Base-by-base conservation (phyloP, 1,140 invertebrate genomes). In the Ditylenchus dipsaci region DNA sequence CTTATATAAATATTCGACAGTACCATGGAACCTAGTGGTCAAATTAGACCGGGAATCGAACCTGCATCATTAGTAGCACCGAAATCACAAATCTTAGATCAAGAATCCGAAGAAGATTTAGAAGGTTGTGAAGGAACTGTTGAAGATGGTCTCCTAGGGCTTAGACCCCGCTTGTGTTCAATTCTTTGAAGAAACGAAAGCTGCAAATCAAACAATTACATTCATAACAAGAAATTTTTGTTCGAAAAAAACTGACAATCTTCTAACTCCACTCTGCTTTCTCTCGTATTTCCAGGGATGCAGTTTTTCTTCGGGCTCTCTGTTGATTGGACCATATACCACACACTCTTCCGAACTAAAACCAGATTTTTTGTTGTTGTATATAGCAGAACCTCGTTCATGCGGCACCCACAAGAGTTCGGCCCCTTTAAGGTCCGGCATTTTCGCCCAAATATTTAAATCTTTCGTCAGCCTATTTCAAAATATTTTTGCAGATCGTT, bases 311-410 rank as follows among this genome's bases (percentile, higher is more conserved):
- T 93, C 91, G 17, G 94, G 94, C 84, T 97, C 94, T 67, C 89
- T 90, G 63, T 93, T 93, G 74, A 97, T 88, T 27, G 94, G 94
- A 17, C 94, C 94, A 85, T 96, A 92, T 1, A 97, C 93, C 26
- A 91, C 90, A 33, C 90, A 88, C 78, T 93, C 91, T 47, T 90
- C 89, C 61, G 72, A 61, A 45, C 74, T 77, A 59, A 63, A 76
- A 65, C 15, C 11, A 38, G 3, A 38, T 11, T n/a, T n/a, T n/a
- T n/a, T n/a, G n/a, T n/a, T n/a, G n/a, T n/a, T n/a, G n/a, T n/a
- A n/a, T n/a, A n/a, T n/a, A n/a, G n/a, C n/a, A n/a, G n/a, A n/a
- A n/a, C n/a, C n/a, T n/a, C n/a, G n/a, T n/a, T n/a, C n/a, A n/a
- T n/a, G n/a, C n/a, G n/a, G n/a, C n/a, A n/a, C n/a, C n/a, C n/a